Percentiles rank a stretch among this genome's conserved stretches.
Conservation (phyloP, 2,113 vertebrate genomes). For the Mola mola region DNA sequence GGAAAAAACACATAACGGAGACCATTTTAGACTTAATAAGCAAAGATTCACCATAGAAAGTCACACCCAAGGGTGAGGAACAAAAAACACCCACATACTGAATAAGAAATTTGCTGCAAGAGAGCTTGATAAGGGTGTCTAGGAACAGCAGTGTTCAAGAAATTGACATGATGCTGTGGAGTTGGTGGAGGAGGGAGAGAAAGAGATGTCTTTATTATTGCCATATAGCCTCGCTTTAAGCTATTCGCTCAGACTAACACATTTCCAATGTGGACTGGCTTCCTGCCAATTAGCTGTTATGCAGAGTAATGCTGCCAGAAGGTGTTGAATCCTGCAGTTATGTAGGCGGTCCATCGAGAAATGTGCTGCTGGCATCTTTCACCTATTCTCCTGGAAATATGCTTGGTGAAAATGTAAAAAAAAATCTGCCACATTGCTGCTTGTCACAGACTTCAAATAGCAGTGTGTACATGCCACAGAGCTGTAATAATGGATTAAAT, state of each 20-base stretch:
- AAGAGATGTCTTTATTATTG: slow-evolving; percentile 68
- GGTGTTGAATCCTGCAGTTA: slow-evolving; percentile 42
- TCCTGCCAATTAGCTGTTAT: slow-evolving; percentile 52
- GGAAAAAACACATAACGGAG: too few relatives aligned
- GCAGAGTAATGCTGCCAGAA: slow-evolving; percentile 61
- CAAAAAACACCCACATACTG: slow-evolving; percentile 20
- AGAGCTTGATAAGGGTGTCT: slow-evolving; percentile 6
- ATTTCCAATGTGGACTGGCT: slow-evolving; percentile 55
- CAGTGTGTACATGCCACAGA: slow-evolving; percentile 10
- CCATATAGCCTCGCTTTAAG: slow-evolving; percentile 52
- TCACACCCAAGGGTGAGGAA: slow-evolving; percentile 12
- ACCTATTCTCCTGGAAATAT: slow-evolving; percentile 42
- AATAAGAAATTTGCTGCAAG: too few relatives aligned
- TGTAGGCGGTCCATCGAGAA: slow-evolving; percentile 53
- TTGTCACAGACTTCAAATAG: slow-evolving; percentile 39
- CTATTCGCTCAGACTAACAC: slow-evolving; percentile 66
- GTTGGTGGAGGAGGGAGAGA: slow-evolving; percentile 11
- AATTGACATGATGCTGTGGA: slow-evolving; percentile 15
- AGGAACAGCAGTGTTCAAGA: slow-evolving; percentile 3
- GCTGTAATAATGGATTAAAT: slow-evolving; percentile 14
- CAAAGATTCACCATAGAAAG: too few relatives aligned
- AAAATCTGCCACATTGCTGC: slow-evolving; percentile 38
- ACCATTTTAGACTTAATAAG: too few relatives aligned
- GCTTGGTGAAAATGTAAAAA: too few relatives aligned
- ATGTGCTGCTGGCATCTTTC: slow-evolving; percentile 45